A percentile compares a stretch with the other conserved stretches of the same genome.
These are phyloP conservation scores for Zhuqinia jingwanae DNA, from an alignment of 2,888 invertebrate genomes.

Conservation along the genomic window DNA sequence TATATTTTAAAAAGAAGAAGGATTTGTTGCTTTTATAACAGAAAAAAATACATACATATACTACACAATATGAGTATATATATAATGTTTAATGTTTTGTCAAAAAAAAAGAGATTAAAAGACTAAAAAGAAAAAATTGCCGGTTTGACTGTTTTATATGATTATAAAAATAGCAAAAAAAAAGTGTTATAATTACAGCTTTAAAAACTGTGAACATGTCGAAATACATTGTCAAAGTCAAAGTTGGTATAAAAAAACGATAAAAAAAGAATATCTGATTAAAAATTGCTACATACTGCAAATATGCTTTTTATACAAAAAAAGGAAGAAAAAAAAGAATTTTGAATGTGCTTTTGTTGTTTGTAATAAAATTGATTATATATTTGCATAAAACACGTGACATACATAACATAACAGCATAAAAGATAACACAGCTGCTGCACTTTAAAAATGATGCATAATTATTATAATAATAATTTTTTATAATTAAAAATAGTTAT, in stretches of 20 bases:
- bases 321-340: no score
- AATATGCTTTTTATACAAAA: conserved; percentile 28
- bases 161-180: conserved; percentile 4
- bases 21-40: no score
- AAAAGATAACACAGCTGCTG: background rate
- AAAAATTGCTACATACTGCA: conserved; percentile 29
- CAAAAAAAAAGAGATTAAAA: conserved; percentile 61
- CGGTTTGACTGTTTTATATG: conserved; percentile 62
- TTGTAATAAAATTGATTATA: background rate
- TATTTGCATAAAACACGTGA: conserved; percentile 7
- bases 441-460: no score
- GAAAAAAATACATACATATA: no score
- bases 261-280: conserved; percentile 1
- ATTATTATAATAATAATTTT: no score
- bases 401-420: background rate
- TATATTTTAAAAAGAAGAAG: no score
- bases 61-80: no score
- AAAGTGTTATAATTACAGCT: background rate
- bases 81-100: conserved; percentile 23
- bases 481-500: conserved; percentile 26
- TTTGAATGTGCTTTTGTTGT: no score
- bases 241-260: background rate
- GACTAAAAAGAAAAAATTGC: conserved; percentile 58
- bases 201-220: background rate
- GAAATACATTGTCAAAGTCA: conserved; percentile 3